Percentiles rank a stretch among this genome's conserved stretches.
These are phyloP conservation scores for Homalodisca vitripennis DNA, from an alignment of 1,140 invertebrate species.

Conservation along the genomic window DNA sequence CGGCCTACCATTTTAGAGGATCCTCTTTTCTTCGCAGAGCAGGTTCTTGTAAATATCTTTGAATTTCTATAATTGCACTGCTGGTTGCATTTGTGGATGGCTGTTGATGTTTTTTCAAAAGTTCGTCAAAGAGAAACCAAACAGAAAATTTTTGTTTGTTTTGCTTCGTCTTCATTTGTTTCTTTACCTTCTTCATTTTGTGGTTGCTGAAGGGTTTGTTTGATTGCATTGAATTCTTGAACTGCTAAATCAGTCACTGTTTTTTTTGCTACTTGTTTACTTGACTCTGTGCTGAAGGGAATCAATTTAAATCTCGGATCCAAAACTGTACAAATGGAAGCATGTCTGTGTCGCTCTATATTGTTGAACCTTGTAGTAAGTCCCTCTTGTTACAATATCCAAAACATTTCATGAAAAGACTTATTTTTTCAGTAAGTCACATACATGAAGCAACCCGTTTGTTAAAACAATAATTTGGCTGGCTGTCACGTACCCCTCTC, in stretches of 20 bases:
- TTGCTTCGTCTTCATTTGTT: too few relatives aligned
- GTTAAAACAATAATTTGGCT: too few relatives aligned
- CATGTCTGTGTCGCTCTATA: conserved; percentile 43
- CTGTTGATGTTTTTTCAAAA: background rate
- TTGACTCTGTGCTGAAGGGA: background rate
- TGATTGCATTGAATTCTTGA: background rate
- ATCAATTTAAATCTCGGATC: conserved; percentile 19
- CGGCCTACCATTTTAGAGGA: background rate
- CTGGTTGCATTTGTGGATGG: background rate
- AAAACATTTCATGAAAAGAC: too few relatives aligned
- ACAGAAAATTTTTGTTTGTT: too few relatives aligned
- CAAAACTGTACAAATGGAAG: conserved; percentile 44
- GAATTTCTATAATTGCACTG: background rate
- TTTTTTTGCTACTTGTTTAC: background rate
- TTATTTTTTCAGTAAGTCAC: too few relatives aligned
- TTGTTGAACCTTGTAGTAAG: conserved; percentile 43
- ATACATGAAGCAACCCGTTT: too few relatives aligned
- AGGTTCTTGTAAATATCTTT: background rate
- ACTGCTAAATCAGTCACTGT: background rate
- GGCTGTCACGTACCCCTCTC: too few relatives aligned
- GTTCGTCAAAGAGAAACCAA: background rate
- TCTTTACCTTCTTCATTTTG: background rate
- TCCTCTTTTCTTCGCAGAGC: background rate
- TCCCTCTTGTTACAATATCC: too few relatives aligned
- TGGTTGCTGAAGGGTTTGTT: background rate